Evolutionary conservation across 2,888 invertebrate genomes (phyloP), one percentile per base, ranked within the genome.

Genomic region (Volucella zonaria): DNA sequence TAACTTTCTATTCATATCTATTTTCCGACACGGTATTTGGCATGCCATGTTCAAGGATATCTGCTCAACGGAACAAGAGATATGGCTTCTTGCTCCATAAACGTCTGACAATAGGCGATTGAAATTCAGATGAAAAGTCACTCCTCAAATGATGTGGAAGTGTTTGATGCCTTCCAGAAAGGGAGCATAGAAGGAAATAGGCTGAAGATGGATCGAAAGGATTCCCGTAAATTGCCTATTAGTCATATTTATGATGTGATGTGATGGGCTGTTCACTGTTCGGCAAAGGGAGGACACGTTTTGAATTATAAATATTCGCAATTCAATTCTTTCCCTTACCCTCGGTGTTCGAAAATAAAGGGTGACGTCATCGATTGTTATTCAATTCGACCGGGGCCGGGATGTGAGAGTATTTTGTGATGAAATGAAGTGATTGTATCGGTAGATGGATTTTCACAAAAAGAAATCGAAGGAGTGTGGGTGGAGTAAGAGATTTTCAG

Each of bases 221-320:
- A 79, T 67, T 54, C 52, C 10, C 31, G 10, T 40, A 14, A 71
- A 70, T 62, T 49, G 71, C 70, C 70, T 64, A 78, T 71, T 64
- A 71, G 64, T 66, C 58, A 64, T 78, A 56, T 78, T 78, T 78
- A 78, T 71, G 64, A 52, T 47, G 61, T 54, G 52, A 64, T 71
- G 58, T 47, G 49, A 43, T 14, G 18, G 59, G 43, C 18, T 14
- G 18, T 42, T 14, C 15, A 14, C n/a, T 43, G 6, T 51, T 49
- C 18, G 43, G 10, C 15, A 23, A 2, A 18, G 18, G 10, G 45
- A 40, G 59, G 31, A 31, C 42, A 66, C 38, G 66, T 59, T 58
- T 42, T 73, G 71, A 73, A 59, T 66, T 79, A 43, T 51, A 51
- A 58, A 58, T 49, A 31, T 59, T 56, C 6, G 47, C 2, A 47